phyloP scores from a whole-genome alignment of 2,888 invertebrate species.

The Agrilus cyanescens region DNA sequence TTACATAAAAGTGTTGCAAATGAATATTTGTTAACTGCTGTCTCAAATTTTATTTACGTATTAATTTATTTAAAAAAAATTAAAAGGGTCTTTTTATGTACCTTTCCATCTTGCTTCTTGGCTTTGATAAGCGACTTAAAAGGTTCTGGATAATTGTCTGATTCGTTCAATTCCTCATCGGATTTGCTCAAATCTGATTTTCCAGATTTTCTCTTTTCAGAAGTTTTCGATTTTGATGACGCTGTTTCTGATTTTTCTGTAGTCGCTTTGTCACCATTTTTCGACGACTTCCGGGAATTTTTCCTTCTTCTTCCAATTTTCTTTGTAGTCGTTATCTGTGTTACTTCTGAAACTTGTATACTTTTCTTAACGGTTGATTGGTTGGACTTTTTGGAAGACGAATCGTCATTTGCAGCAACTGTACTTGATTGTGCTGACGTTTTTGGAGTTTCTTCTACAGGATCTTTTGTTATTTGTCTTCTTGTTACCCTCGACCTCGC shows the following conservation, averaged over 20 bases:
- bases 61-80: not conserved
- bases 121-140: conserved; percentile 53
- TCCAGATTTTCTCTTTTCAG: conserved; percentile 6
- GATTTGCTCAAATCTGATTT: conserved; percentile 19
- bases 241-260: not conserved
- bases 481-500: not conserved
- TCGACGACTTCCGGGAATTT: conserved; percentile 1
- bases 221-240: not conserved
- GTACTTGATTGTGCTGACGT: conserved; percentile 3
- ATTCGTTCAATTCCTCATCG: conserved; percentile 45
- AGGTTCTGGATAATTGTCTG: conserved; percentile 52
- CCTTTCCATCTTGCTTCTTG: conserved; percentile 33
- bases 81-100: conserved; percentile 16
- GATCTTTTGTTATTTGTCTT: conserved; percentile 5
- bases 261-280: not conserved
- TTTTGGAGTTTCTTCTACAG: conserved; percentile 17
- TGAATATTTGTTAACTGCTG: too few species aligned
- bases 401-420: not conserved
- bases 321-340: conserved; percentile 6
- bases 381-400: not conserved
- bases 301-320: conserved; percentile 11
- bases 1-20: too few species aligned
- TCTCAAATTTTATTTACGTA: not conserved
- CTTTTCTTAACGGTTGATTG: conserved; percentile 1
- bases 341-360: conserved; percentile 1